A percentile compares a stretch with the other conserved stretches of the same genome.
These are phyloP conservation scores for Tragelaphus strepsiceros DNA, from an alignment of 2,113 vertebrate species.

Conservation along the genomic window DNA sequence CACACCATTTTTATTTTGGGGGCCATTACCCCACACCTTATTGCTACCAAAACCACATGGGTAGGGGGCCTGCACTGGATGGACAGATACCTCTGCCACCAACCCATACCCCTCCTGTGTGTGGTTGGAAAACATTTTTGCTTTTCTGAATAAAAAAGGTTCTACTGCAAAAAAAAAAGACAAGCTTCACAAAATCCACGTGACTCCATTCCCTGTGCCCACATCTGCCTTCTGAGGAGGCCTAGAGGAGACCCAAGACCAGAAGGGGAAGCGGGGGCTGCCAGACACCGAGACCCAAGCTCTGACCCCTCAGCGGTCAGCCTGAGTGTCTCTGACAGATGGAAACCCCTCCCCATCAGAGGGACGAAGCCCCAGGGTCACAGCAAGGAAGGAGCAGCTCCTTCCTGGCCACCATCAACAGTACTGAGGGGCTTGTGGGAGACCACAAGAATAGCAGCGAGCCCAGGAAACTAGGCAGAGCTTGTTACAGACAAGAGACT, in stretches of 20 bases:
- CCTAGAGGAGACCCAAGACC: not conserved
- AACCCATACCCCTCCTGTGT: constrained; percentile 59
- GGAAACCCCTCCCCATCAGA: not conserved
- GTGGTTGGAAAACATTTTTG: constrained; percentile 58
- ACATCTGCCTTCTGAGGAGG: not conserved
- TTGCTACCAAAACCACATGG: not conserved
- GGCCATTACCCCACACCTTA: constrained; percentile 63
- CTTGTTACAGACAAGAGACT: not conserved
- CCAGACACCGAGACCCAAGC: fast-evolving
- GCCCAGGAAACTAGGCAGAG: fast-evolving
- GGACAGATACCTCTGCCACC: constrained; percentile 43
- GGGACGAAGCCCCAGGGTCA: fast-evolving
- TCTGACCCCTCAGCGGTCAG: fast-evolving
- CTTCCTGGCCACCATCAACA: not conserved
- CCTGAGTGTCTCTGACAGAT: too few relatives aligned
- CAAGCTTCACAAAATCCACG: not conserved
- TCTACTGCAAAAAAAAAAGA: constrained; percentile 22
- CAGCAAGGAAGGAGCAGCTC: not conserved
- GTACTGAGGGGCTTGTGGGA: not conserved
- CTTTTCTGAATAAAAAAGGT: constrained; percentile 76
- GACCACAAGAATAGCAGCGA: not conserved
- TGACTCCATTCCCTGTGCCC: not conserved
- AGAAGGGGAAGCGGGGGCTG: fast-evolving
- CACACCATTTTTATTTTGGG: constrained; percentile 58
- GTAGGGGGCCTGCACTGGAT: constrained; percentile 50